Conservation (phyloP, 2,113 vertebrate species). For the Indri indri region DNA sequence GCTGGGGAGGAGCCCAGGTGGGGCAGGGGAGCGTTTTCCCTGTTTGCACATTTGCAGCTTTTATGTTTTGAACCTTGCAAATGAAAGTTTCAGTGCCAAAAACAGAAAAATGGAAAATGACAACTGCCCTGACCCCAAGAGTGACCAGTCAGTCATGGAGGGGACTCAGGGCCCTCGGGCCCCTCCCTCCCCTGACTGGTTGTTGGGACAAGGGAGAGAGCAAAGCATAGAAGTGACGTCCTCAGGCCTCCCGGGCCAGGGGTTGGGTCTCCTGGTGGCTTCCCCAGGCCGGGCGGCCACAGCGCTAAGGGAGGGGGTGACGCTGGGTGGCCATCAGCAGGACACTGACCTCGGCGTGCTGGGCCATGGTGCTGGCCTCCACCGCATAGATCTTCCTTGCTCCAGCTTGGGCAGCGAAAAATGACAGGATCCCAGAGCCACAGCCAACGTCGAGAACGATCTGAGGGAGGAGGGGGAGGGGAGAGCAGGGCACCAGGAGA, state of each 20-base stretch:
- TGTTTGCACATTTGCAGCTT: background rate
- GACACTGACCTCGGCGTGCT: slow-evolving; percentile 92
- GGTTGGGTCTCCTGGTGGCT: background rate
- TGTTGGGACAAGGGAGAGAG: background rate
- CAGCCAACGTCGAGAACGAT: slow-evolving; percentile 96
- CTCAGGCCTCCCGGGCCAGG: background rate
- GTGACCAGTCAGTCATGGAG: too few relatives aligned
- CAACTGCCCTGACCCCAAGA: background rate
- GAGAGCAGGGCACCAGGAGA: too few relatives aligned
- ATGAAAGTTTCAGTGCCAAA: background rate
- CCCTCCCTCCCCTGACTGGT: background rate
- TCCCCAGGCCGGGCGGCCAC: background rate
- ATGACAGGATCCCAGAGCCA: slow-evolving; percentile 96
- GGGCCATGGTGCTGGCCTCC: slow-evolving; percentile 98
- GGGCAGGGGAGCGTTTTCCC: background rate
- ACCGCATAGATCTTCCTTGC: slow-evolving; percentile 97
- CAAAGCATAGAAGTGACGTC: background rate
- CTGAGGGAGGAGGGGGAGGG: slow-evolving; percentile 75
- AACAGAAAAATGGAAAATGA: background rate
- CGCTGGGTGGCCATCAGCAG: accelerated
- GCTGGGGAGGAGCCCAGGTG: background rate
- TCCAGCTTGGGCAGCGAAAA: slow-evolving; percentile 96
- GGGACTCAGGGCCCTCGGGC: background rate
- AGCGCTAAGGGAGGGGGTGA: accelerated
- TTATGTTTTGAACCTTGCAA: background rate